Percentiles rank a stretch among this genome's conserved stretches.
Conservation (phyloP, 2,797 vertebrate genomes). For the Tenualosa ilisha region DNA sequence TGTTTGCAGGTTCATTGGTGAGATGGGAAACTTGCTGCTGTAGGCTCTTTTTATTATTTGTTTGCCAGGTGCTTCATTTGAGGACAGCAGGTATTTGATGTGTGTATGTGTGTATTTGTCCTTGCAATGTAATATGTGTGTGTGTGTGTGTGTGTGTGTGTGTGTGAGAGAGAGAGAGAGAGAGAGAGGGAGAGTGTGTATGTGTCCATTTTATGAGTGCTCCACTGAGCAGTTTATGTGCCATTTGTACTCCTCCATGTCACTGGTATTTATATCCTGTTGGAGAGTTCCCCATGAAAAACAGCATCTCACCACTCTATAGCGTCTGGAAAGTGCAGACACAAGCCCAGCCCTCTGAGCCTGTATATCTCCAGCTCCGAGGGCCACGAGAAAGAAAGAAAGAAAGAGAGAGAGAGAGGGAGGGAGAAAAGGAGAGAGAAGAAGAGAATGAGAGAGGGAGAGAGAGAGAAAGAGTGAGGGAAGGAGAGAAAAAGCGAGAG, state of each 20-base stretch:
- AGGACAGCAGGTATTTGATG: neutral
- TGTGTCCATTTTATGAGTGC: too few relatives aligned
- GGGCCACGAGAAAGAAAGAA: neutral
- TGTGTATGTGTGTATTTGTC: constrained; percentile 15
- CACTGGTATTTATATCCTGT: neutral
- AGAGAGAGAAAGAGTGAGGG: neutral
- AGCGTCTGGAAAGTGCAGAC: neutral
- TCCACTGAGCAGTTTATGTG: too few relatives aligned
- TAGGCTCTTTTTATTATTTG: neutral
- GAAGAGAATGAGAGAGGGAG: neutral
- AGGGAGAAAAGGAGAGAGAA: neutral
- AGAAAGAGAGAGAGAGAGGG: neutral
- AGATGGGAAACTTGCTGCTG: neutral
- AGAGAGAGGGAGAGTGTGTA: constrained; percentile 36
- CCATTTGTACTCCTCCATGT: neutral
- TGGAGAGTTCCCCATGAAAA: neutral
- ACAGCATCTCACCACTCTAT: neutral
- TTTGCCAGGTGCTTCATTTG: neutral
- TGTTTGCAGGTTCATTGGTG: neutral
- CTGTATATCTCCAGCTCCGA: neutral
- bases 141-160: neutral
- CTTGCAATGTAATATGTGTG: neutral
- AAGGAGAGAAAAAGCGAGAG: neutral
- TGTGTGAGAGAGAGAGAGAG: constrained; percentile 32
- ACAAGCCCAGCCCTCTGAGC: neutral